Conservation (phyloP, 2,888 invertebrate genomes). For the Stenoptilia bipunctidactyla region DNA sequence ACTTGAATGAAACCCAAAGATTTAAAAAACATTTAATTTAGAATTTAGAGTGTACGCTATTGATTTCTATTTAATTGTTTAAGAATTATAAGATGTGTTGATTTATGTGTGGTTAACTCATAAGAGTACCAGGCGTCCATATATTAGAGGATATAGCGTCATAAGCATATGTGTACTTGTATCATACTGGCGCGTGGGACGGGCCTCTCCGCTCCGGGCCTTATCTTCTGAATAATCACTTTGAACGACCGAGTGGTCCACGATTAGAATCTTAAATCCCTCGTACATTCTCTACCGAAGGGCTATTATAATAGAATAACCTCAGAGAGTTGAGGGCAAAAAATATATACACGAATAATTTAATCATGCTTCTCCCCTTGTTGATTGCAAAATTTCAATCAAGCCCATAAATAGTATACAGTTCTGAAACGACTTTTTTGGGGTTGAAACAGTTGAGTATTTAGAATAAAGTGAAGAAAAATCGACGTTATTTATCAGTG, state of each 20-base stretch:
- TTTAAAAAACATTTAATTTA: no score
- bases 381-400: conserved; percentile 71
- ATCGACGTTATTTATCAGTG: conserved; percentile 21
- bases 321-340: conserved; percentile 46
- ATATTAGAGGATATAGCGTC: conserved; percentile 23
- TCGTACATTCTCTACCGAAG: conserved; percentile 60
- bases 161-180: conserved; percentile 20
- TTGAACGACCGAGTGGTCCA: conserved; percentile 62
- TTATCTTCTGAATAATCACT: conserved; percentile 65
- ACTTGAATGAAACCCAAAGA: no score
- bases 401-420: conserved; percentile 66
- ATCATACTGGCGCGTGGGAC: conserved; percentile 43
- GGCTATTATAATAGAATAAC: conserved; percentile 56
- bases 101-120: no score
- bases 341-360: conserved; percentile 68
- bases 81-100: no score
- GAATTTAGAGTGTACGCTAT: no score
- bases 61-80: no score
- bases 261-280: conserved; percentile 66
- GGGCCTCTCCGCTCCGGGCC: conserved; percentile 41
- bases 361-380: conserved; percentile 61
- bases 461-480: conserved; percentile 4
- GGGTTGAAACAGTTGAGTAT: conserved; percentile 35
- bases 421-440: conserved; percentile 59
- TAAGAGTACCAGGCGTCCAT: not conserved